A percentile compares a stretch with the other conserved stretches of the same genome.
These are phyloP conservation scores for Venturia canescens DNA, from an alignment of 1,140 invertebrate species.

Conservation along the genomic window DNA sequence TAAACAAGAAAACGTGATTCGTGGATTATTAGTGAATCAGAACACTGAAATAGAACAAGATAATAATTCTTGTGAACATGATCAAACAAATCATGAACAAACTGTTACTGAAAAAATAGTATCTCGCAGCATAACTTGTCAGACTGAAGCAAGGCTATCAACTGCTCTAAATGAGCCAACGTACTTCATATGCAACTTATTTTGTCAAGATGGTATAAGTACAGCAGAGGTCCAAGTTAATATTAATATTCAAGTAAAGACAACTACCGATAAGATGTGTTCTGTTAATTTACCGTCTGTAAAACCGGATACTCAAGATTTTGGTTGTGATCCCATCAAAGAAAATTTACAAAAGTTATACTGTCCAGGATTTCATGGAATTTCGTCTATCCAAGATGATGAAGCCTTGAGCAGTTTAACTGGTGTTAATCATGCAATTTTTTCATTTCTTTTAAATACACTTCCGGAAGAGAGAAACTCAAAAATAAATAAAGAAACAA, in stretches of 20 bases:
- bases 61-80: not conserved
- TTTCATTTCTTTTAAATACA: slow-evolving; percentile 32
- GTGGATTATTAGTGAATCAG: not conserved
- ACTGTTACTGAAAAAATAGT: not conserved
- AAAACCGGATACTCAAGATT: slow-evolving; percentile 38
- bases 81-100: not conserved
- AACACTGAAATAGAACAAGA: slow-evolving; percentile 9
- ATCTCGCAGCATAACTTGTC: slow-evolving; percentile 38
- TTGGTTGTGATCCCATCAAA: slow-evolving; percentile 48
- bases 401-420: slow-evolving; percentile 42
- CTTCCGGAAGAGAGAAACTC: slow-evolving; percentile 18
- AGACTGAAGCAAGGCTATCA: slow-evolving; percentile 43
- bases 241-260: slow-evolving; percentile 34
- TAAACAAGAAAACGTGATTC: not conserved
- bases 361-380: slow-evolving; percentile 46
- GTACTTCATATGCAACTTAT: slow-evolving; percentile 46
- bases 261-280: slow-evolving; percentile 29
- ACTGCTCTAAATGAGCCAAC: not conserved
- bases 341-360: not conserved
- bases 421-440: slow-evolving; percentile 25
- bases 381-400: slow-evolving; percentile 40
- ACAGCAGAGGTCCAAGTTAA: slow-evolving; percentile 50
- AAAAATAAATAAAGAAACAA: slow-evolving; percentile 39
- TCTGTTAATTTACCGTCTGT: not conserved
- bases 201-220: slow-evolving; percentile 24